Evolutionary conservation across 2,888 invertebrate genomes (phyloP).

Genomic region (Nipponacmea schrenckii): DNA sequence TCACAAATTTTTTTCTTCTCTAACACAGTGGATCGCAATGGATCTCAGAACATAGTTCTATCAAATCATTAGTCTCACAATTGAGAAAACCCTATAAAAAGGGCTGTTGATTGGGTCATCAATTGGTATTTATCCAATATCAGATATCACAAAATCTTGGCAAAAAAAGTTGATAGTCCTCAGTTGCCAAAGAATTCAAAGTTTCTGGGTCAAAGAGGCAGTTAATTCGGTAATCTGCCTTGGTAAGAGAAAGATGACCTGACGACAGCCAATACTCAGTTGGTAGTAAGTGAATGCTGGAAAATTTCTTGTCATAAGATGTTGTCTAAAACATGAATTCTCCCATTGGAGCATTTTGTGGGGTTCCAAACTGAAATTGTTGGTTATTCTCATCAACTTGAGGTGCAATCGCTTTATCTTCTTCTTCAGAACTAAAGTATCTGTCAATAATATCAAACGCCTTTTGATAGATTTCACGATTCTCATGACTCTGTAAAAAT

Average conservation of each 20-base stretch:
- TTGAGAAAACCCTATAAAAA: too few species aligned
- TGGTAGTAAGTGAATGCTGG: neutral
- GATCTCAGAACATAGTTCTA: too few species aligned
- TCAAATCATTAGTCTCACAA: too few species aligned
- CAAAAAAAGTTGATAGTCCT: neutral
- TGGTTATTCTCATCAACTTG: constrained; percentile 72
- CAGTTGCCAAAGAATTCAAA: neutral
- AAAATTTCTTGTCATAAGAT: neutral
- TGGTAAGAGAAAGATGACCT: neutral
- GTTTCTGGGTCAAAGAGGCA: too few species aligned
- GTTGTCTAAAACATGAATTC: constrained; percentile 52
- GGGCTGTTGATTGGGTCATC: too few species aligned
- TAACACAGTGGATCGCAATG: too few species aligned
- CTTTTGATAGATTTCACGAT: constrained; percentile 95
- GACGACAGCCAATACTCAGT: constrained; percentile 1
- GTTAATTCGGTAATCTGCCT: neutral
- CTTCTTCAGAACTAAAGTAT: constrained; percentile 87
- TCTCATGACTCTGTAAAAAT: constrained; percentile 95
- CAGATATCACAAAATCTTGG: constrained; percentile 1
- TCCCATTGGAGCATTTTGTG: constrained; percentile 51
- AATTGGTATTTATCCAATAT: neutral
- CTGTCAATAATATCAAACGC: constrained; percentile 96
- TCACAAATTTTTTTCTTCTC: too few species aligned
- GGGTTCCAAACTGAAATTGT: constrained; percentile 55
- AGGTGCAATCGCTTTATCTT: constrained; percentile 78